These are phyloP conservation scores for Callinectes sapidus DNA, from an alignment of 2,888 invertebrate species.

Conservation along the genomic window DNA sequence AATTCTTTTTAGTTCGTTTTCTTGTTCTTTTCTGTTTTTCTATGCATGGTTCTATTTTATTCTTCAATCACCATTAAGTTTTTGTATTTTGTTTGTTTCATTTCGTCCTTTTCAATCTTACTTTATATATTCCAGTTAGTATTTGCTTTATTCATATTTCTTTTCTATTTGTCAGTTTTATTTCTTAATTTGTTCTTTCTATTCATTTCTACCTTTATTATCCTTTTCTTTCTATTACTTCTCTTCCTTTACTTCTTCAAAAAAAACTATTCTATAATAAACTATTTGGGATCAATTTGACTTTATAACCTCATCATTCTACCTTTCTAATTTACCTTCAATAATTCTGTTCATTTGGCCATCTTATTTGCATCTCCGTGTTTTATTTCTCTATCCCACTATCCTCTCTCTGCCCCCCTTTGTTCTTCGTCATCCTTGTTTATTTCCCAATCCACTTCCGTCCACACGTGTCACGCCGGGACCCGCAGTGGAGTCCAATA, in stretches of 20 bases:
- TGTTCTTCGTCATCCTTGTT: not conserved
- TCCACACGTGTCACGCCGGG: not conserved
- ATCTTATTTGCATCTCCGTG: not conserved
- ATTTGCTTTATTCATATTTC: not conserved
- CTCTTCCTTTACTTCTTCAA: not conserved
- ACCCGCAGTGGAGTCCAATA: not conserved
- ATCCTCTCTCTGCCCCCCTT: not conserved
- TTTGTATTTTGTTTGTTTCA: too few relatives aligned
- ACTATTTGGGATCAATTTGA: too few relatives aligned
- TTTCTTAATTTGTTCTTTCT: not conserved
- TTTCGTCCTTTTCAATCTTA: too few relatives aligned
- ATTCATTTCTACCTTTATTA: not conserved
- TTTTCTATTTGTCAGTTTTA: not conserved
- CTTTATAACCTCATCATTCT: not conserved
- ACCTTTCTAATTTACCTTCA: not conserved
- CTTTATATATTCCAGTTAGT: not conserved
- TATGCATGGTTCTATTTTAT: not conserved
- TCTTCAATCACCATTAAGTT: too few relatives aligned
- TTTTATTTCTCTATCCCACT: not conserved
- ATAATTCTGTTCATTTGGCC: not conserved
- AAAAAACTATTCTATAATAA: too few relatives aligned
- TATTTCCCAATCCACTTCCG: not conserved
- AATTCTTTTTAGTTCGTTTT: too few relatives aligned
- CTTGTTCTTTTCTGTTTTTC: not conserved
- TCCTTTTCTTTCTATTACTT: not conserved